These are phyloP conservation scores for Aplodontia rufa DNA, from an alignment of 2,113 vertebrate genomes.

Conservation along the genomic window DNA sequence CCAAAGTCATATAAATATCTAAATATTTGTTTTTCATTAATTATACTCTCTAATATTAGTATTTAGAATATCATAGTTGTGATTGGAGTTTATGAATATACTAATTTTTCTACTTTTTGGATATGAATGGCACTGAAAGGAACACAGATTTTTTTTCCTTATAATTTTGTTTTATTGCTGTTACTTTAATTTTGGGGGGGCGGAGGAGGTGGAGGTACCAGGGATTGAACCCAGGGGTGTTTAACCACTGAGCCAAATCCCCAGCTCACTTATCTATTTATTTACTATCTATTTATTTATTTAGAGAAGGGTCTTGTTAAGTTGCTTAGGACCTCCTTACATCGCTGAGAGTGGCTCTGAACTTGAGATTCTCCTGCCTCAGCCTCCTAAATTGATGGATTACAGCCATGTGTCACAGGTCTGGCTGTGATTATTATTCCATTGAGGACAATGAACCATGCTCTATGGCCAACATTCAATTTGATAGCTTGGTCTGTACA, in stretches of 20 bases:
- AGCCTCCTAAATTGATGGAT: no score
- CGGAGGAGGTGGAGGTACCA: no score
- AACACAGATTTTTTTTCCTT: not conserved
- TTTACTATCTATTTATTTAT: no score
- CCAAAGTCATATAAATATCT: not conserved
- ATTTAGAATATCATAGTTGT: not conserved
- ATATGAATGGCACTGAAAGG: not conserved
- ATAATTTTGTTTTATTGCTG: not conserved
- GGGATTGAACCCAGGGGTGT: no score
- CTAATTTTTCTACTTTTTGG: not conserved
- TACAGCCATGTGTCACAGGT: no score
- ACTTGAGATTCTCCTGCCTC: no score
- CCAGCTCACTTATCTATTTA: no score
- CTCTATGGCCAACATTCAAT: not conserved
- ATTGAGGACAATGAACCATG: not conserved
- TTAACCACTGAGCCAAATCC: no score
- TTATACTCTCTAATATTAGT: not conserved
- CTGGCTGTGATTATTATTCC: no score
- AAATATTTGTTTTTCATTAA: slow-evolving; percentile 30
- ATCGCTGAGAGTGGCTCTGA: no score
- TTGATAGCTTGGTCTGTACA: not conserved
- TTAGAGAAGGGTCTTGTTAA: no score
- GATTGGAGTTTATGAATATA: not conserved
- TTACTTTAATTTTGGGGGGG: not conserved
- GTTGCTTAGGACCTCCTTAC: no score